Evolutionary conservation across 2,113 vertebrate species (phyloP).

Genomic region (Xiphophorus couchianus): DNA sequence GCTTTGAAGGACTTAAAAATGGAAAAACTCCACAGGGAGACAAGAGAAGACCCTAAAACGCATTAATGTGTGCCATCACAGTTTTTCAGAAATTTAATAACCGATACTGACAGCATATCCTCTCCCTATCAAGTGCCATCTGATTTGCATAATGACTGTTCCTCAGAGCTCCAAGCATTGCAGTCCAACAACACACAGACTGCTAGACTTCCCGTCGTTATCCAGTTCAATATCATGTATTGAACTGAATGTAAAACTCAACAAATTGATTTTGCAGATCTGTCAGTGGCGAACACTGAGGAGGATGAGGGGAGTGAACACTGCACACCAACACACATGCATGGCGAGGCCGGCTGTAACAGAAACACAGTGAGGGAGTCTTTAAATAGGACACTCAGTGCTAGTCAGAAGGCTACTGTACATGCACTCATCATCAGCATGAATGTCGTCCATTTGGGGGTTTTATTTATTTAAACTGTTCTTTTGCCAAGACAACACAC

Average conservation of each 20-base stretch:
- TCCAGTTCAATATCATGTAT: not conserved
- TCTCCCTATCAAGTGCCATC: not conserved
- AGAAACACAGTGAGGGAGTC: not conserved
- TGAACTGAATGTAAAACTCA: not conserved
- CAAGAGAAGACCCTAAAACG: not conserved
- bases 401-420: not conserved
- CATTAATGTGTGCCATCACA: not conserved
- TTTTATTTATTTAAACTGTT: not conserved
- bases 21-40: not conserved
- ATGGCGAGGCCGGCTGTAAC: not conserved
- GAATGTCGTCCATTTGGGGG: not conserved
- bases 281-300: not conserved
- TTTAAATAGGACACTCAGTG: not conserved
- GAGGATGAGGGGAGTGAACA: no score
- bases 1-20: not conserved
- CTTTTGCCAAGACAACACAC: not conserved
- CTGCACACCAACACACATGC: not conserved
- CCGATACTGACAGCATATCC: not conserved
- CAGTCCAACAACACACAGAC: not conserved
- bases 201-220: not conserved
- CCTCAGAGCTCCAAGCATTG: not conserved
- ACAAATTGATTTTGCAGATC: not conserved
- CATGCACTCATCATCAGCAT: not conserved
- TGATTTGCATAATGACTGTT: constrained; percentile 9
- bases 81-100: not conserved